phyloP scores from a whole-genome alignment of 2,888 invertebrate genomes.

The Acholoe squamosa region DNA sequence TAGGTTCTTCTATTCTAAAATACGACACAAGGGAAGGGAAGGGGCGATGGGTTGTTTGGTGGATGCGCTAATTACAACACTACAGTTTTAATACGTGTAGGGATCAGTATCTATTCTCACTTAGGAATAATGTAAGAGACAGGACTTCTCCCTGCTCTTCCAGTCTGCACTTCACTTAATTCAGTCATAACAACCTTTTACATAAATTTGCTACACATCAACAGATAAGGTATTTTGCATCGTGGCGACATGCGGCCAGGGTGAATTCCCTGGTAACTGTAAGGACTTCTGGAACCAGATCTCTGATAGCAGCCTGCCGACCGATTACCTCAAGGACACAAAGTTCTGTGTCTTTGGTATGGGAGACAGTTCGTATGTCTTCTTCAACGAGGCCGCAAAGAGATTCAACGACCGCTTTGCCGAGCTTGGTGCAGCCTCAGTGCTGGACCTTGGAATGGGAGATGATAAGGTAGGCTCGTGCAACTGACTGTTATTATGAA shows the following conservation, averaged over 20 bases:
- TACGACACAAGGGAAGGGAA: no score
- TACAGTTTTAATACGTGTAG: no score
- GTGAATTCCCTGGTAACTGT: slow-evolving; percentile 70
- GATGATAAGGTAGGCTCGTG: slow-evolving; percentile 68
- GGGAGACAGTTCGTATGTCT: slow-evolving; percentile 70
- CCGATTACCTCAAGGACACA: slow-evolving; percentile 68
- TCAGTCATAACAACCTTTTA: no score
- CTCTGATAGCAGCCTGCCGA: slow-evolving; percentile 66
- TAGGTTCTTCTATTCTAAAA: no score
- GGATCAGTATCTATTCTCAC: no score
- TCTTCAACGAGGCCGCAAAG: slow-evolving; percentile 70
- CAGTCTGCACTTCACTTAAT: no score
- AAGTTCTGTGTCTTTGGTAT: slow-evolving; percentile 69
- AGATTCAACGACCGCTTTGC: slow-evolving; percentile 67
- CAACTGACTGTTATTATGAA: no score
- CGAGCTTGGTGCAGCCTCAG: slow-evolving; percentile 67
- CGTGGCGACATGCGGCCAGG: slow-evolving; percentile 71
- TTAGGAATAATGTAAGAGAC: no score
- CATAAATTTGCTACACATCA: no score
- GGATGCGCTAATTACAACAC: no score
- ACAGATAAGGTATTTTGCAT: slow-evolving; percentile 67
- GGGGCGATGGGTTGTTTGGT: no score
- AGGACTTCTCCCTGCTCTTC: no score
- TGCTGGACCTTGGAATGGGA: slow-evolving; percentile 68
- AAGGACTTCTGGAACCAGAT: slow-evolving; percentile 68